Percentiles rank a stretch among this genome's conserved stretches.
Conservation (phyloP, 1,140 invertebrate genomes). For the Sarcophaga peregrina region DNA sequence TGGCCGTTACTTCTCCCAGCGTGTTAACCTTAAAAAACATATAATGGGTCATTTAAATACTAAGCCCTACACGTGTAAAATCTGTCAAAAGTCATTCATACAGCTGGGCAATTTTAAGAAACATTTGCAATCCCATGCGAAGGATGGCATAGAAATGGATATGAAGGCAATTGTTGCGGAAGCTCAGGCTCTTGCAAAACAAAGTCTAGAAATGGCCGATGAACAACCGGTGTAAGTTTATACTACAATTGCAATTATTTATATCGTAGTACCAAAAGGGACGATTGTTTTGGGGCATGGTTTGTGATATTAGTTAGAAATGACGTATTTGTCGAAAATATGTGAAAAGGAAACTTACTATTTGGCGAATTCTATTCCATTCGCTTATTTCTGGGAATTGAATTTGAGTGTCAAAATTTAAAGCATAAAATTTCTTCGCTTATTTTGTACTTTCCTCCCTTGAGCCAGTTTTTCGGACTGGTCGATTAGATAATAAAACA, state of each 20-base stretch:
- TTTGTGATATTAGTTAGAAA: too few relatives aligned
- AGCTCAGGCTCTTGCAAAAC: conserved; percentile 56
- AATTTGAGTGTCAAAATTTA: too few relatives aligned
- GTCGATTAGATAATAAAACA: too few relatives aligned
- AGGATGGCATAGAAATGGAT: conserved; percentile 61
- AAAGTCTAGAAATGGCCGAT: conserved; percentile 50
- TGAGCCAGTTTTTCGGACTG: too few relatives aligned
- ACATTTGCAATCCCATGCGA: conserved; percentile 62
- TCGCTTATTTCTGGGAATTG: too few relatives aligned
- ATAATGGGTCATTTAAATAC: conserved; percentile 63
- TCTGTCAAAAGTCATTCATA: conserved; percentile 64
- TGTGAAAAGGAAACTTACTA: too few relatives aligned
- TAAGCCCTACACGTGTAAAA: conserved; percentile 62
- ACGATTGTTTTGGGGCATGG: too few relatives aligned
- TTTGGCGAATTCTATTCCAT: too few relatives aligned
- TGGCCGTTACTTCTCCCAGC: conserved; percentile 62
- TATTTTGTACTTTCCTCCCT: too few relatives aligned
- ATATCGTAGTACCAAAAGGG: too few relatives aligned
- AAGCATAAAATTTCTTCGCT: too few relatives aligned
- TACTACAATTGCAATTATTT: neutral
- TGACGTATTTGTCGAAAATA: too few relatives aligned
- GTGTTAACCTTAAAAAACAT: conserved; percentile 65
- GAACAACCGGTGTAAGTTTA: conserved; percentile 57
- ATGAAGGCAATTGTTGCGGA: conserved; percentile 56
- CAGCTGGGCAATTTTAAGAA: conserved; percentile 62